Evolutionary conservation across 2,888 invertebrate genomes (phyloP).

Genomic region (Thecophora atra): DNA sequence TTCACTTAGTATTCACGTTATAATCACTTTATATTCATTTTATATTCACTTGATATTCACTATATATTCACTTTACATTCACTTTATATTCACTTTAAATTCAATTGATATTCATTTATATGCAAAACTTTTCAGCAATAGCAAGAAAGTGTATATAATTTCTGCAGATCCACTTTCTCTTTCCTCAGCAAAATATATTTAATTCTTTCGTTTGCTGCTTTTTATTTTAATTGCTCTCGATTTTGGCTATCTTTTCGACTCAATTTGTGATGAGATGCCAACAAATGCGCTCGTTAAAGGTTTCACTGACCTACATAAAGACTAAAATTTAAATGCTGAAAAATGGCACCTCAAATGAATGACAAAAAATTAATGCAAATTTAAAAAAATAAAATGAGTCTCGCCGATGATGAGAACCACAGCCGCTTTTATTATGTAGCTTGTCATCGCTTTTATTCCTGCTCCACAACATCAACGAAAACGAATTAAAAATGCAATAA

Average conservation of each 20-base stretch:
- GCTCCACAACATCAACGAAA: not conserved
- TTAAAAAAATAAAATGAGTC: too few species aligned
- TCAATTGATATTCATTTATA: too few species aligned
- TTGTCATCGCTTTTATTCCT: not conserved
- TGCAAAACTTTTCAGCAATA: too few species aligned
- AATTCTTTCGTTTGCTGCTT: slow-evolving; percentile 13
- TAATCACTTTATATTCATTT: not conserved
- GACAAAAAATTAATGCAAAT: too few species aligned
- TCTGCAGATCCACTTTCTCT: too few species aligned
- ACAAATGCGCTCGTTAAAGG: not conserved
- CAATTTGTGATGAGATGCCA: not conserved
- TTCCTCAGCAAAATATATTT: slow-evolving; percentile 50
- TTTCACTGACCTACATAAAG: slow-evolving; percentile 20
- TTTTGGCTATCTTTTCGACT: not conserved
- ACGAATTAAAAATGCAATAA: slow-evolving; percentile 3
- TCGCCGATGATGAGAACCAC: too few species aligned
- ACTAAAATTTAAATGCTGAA: not conserved
- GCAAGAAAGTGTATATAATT: too few species aligned
- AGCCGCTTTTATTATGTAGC: not conserved
- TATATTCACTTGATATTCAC: too few species aligned
- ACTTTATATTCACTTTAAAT: too few species aligned
- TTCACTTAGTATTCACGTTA: too few species aligned
- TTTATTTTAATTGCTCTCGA: not conserved
- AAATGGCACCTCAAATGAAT: not conserved
- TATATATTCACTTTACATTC: too few species aligned